phyloP scores from a whole-genome alignment of 2,113 vertebrate species.

The Paratilapia polleni region DNA sequence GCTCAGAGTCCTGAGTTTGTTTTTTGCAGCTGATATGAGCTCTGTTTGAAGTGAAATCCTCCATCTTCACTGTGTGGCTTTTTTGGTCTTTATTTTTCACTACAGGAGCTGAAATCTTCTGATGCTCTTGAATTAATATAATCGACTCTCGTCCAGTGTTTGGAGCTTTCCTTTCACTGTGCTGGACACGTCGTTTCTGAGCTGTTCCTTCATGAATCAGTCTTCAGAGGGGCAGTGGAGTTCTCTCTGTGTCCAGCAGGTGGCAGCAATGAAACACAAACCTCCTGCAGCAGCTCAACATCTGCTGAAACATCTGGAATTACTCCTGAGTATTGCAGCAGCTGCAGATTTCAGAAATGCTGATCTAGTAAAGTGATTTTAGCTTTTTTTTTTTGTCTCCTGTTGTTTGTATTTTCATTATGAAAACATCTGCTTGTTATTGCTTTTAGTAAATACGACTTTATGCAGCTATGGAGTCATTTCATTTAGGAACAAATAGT shows the following conservation, averaged over 20 bases:
- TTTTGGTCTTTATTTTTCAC: background rate
- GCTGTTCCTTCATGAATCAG: no score
- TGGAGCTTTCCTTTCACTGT: background rate
- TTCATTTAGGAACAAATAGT: background rate
- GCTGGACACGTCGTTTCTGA: background rate
- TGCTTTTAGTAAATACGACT: background rate
- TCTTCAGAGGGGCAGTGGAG: background rate
- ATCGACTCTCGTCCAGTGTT: background rate
- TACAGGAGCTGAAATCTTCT: background rate
- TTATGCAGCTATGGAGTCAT: fast-evolving
- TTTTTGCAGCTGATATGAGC: no score
- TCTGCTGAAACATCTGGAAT: slow-evolving; percentile 4
- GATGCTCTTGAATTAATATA: background rate
- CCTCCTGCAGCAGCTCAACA: background rate
- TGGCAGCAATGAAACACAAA: background rate
- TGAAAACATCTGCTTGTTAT: fast-evolving
- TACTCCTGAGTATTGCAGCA: background rate
- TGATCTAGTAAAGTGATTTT: background rate
- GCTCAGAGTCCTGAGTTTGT: background rate
- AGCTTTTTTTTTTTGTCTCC: fast-evolving
- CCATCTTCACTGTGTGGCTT: background rate
- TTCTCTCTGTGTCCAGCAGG: background rate
- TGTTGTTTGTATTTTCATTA: background rate
- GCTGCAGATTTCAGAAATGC: background rate
- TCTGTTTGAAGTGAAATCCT: no score